Evolutionary conservation across 1,140 invertebrate genomes (phyloP).

Genomic region (Drosophila paulistorum): DNA sequence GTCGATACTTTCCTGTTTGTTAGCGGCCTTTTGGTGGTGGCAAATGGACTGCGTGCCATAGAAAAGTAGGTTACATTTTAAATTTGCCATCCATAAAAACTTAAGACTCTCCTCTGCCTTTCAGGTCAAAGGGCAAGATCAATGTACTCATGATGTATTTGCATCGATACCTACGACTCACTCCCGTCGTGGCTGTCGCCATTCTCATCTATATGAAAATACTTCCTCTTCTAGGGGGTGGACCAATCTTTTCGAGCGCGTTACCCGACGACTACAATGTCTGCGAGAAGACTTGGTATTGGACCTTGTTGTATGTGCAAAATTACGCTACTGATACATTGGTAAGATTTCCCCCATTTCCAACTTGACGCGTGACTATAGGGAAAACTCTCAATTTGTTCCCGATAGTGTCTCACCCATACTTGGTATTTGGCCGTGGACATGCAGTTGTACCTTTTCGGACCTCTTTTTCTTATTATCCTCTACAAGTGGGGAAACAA

Average conservation of each 20-base stretch:
- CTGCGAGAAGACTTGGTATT: constrained; percentile 56
- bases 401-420: constrained; percentile 91
- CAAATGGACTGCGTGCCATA: constrained; percentile 86
- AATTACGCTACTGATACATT: constrained; percentile 52
- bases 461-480: constrained; percentile 89
- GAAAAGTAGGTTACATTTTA: constrained; percentile 83
- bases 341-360: constrained; percentile 25
- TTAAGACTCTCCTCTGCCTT: not conserved
- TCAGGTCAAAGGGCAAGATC: constrained; percentile 49
- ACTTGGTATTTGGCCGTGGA: constrained; percentile 95
- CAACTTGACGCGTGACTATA: too few relatives aligned
- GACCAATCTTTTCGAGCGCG: constrained; percentile 45
- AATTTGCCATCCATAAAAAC: too few relatives aligned
- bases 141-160: constrained; percentile 71
- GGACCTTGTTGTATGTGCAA: constrained; percentile 60
- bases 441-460: constrained; percentile 91
- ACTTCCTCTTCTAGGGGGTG: constrained; percentile 49
- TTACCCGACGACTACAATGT: constrained; percentile 64
- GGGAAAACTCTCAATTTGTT: not conserved
- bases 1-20: constrained; percentile 96
- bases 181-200: constrained; percentile 49
- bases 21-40: constrained; percentile 87
- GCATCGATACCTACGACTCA: constrained; percentile 69
- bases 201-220: constrained; percentile 60
- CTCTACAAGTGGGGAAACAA: constrained; percentile 86